These are phyloP conservation scores for Trogon surrucura DNA, from an alignment of 2,113 vertebrate species.

Conservation along the genomic window DNA sequence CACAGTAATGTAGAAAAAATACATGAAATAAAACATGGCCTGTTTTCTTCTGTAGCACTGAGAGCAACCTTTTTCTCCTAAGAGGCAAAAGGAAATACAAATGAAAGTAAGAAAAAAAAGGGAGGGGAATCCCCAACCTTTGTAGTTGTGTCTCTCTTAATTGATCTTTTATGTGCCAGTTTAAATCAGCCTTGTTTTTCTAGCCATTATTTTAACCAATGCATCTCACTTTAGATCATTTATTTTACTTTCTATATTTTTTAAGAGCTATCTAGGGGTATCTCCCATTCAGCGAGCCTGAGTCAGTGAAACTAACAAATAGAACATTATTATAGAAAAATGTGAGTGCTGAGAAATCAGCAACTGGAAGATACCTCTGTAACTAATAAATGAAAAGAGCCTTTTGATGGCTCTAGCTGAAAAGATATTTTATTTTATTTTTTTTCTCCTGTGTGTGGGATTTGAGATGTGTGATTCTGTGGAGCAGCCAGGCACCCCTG, in stretches of 20 bases:
- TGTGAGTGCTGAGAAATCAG: slow-evolving; percentile 82
- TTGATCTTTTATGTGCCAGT: slow-evolving; percentile 54
- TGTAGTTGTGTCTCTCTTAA: slow-evolving; percentile 31
- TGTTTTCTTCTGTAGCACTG: not conserved
- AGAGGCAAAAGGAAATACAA: slow-evolving; percentile 1
- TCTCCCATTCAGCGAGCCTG: slow-evolving; percentile 35
- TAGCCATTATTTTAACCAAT: slow-evolving; percentile 47
- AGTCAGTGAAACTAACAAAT: slow-evolving; percentile 56
- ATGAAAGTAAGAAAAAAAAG: not conserved
- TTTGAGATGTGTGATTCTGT: slow-evolving; percentile 92
- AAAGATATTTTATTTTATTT: slow-evolving; percentile 98
- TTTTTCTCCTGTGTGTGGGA: slow-evolving; percentile 91
- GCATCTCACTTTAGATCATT: slow-evolving; percentile 40
- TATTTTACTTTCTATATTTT: slow-evolving; percentile 35
- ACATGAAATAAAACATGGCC: not conserved
- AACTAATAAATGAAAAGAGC: slow-evolving; percentile 93
- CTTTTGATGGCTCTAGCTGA: slow-evolving; percentile 95
- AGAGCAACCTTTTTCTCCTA: not conserved
- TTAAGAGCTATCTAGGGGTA: slow-evolving; percentile 2
- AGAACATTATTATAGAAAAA: slow-evolving; percentile 64
- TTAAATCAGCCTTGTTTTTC: slow-evolving; percentile 44
- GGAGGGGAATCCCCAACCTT: not conserved
- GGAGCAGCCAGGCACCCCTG: slow-evolving; percentile 87
- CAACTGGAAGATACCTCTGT: slow-evolving; percentile 93
- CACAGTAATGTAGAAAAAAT: not conserved